Conservation (phyloP, 2,113 vertebrate genomes). For the Cynocephalus volans region DNA sequence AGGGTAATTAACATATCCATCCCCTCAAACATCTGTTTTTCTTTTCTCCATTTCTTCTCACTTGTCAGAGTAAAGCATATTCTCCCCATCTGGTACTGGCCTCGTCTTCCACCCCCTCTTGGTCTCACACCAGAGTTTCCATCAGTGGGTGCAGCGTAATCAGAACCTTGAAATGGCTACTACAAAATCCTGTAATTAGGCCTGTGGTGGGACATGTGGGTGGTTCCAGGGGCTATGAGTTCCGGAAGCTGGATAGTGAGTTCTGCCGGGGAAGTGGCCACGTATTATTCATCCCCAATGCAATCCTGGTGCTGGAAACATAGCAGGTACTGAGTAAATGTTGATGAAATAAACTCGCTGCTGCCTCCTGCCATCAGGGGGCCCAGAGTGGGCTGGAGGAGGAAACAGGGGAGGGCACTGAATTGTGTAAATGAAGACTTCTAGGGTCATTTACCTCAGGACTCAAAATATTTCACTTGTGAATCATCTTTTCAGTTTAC, state of each 20-base stretch:
- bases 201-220: background rate
- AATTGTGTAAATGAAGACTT: slow-evolving; percentile 27
- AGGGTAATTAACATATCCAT: too few species aligned
- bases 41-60: slow-evolving; percentile 13
- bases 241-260: slow-evolving; percentile 39
- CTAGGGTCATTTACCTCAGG: background rate
- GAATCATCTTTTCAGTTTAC: slow-evolving; percentile 58
- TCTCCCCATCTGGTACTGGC: background rate
- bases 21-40: background rate
- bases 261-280: background rate
- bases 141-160: slow-evolving; percentile 28
- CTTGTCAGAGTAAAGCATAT: slow-evolving; percentile 5
- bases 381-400: background rate
- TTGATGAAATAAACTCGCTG: slow-evolving; percentile 33
- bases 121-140: slow-evolving; percentile 39
- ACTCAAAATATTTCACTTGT: slow-evolving; percentile 62
- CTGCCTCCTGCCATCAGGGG: background rate
- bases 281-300: slow-evolving; percentile 4
- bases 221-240: background rate
- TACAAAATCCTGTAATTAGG: slow-evolving; percentile 50
- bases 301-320: background rate
- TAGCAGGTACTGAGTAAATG: background rate
- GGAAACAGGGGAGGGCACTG: background rate
- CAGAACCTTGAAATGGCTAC: slow-evolving; percentile 56
- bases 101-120: slow-evolving; percentile 9